Percentiles rank a stretch among this genome's conserved stretches.
Evolutionary conservation across 2,113 vertebrate species (phyloP).

Genomic region (Stegastes partitus): DNA sequence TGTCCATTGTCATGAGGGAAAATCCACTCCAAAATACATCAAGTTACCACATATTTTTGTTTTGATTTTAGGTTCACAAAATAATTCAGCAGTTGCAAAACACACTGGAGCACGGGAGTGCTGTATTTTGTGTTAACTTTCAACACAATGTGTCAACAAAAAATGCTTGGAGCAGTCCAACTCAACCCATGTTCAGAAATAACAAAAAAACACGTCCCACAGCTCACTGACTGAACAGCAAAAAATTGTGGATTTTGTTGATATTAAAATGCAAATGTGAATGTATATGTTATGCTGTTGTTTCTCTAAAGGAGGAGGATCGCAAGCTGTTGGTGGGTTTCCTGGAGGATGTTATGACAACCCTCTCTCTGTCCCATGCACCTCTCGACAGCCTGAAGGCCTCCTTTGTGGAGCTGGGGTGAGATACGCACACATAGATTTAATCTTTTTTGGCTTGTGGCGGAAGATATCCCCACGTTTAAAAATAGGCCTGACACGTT

Average conservation of each 20-base stretch:
- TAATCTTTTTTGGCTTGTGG: no score
- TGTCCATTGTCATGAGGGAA: conserved; percentile 19
- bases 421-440: conserved; percentile 53
- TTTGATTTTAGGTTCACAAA: conserved; percentile 32
- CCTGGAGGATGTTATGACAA: conserved; percentile 98
- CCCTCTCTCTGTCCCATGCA: conserved; percentile 95
- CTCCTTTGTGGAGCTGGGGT: conserved; percentile 99
- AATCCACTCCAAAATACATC: conserved; percentile 25
- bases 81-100: conserved; percentile 14
- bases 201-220: neutral
- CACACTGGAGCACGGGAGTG: conserved; percentile 8
- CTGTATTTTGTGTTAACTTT: conserved; percentile 17
- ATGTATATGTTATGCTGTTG: neutral
- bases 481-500: no score
- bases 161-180: neutral
- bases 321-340: conserved; percentile 97
- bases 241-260: no score
- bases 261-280: neutral
- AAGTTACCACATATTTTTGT: conserved; percentile 38
- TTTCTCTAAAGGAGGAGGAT: conserved; percentile 91
- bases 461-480: neutral
- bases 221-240: neutral
- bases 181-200: neutral
- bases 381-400: conserved; percentile 97
- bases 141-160: conserved; percentile 7